Percentiles rank a stretch among this genome's conserved stretches.
Evolutionary conservation across 2,113 vertebrate genomes (phyloP).

Genomic region (Epinephelus fuscoguttatus): DNA sequence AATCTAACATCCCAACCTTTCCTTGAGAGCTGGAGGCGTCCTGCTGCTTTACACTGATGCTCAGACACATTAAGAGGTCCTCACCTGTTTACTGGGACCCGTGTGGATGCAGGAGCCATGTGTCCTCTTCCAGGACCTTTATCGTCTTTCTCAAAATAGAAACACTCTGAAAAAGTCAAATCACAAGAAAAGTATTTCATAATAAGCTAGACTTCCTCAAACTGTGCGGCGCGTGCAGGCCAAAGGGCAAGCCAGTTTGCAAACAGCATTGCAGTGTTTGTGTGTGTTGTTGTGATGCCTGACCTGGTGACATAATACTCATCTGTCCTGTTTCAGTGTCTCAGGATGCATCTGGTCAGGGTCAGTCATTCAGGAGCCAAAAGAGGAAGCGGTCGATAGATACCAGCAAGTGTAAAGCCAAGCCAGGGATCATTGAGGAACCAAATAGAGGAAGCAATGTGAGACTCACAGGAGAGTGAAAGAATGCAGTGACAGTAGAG

Average conservation of each 20-base stretch:
- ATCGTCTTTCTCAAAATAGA: slow-evolving; percentile 86
- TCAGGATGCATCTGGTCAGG: slow-evolving; percentile 84
- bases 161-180: slow-evolving; percentile 84
- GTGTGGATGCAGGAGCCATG: slow-evolving; percentile 64
- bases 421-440: slow-evolving; percentile 75
- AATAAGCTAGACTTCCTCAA: slow-evolving; percentile 8
- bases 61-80: slow-evolving; percentile 19
- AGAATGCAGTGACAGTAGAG: slow-evolving; percentile 42
- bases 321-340: slow-evolving; percentile 60
- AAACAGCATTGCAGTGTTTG: slow-evolving; percentile 29
- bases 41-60: slow-evolving; percentile 7
- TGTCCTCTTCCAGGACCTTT: slow-evolving; percentile 56
- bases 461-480: slow-evolving; percentile 51
- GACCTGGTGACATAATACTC: slow-evolving; percentile 68
- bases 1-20: background rate
- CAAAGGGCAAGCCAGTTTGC: slow-evolving; percentile 31
- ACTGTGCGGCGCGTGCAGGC: slow-evolving; percentile 12
- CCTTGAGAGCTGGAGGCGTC: background rate
- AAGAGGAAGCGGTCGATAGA: slow-evolving; percentile 81
- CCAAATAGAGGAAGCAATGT: slow-evolving; percentile 78
- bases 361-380: slow-evolving; percentile 71
- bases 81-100: slow-evolving; percentile 76
- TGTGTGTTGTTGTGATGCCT: slow-evolving; percentile 51
- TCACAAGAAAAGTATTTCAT: slow-evolving; percentile 21
- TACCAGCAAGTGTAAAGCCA: slow-evolving; percentile 73